These are phyloP conservation scores for Stegodyphus mimosarum DNA, from an alignment of 1,140 invertebrate species.

Conservation along the genomic window DNA sequence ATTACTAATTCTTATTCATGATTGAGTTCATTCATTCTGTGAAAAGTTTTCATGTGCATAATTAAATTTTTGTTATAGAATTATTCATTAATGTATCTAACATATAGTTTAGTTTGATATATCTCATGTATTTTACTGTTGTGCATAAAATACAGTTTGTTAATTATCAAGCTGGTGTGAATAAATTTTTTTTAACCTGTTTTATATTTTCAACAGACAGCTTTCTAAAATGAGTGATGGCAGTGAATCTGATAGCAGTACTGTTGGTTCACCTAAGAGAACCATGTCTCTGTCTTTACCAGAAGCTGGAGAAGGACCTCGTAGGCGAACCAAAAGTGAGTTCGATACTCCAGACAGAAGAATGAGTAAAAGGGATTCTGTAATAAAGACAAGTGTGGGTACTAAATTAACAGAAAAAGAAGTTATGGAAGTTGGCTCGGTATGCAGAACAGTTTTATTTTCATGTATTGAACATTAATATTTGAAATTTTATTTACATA, in stretches of 20 bases:
- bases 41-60: no score
- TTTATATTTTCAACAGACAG: slow-evolving; percentile 26
- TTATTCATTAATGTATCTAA: no score
- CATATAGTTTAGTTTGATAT: no score
- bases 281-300: not conserved
- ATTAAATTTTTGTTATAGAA: no score
- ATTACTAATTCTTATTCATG: no score
- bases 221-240: slow-evolving; percentile 37
- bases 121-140: no score
- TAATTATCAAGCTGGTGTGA: no score
- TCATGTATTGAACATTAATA: no score
- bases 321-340: not conserved
- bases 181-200: no score
- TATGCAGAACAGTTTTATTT: not conserved
- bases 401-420: slow-evolving; percentile 49
- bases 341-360: not conserved
- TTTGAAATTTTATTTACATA: no score
- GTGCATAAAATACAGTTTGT: no score
- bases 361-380: not conserved
- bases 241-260: slow-evolving; percentile 11
- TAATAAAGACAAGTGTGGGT: not conserved
- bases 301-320: slow-evolving; percentile 20
- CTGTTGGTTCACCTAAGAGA: not conserved
- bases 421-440: slow-evolving; percentile 43
- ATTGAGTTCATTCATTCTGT: no score